These are phyloP conservation scores for Psammodynastes pulverulentus DNA, from an alignment of 2,113 vertebrate species.

Conservation along the genomic window DNA sequence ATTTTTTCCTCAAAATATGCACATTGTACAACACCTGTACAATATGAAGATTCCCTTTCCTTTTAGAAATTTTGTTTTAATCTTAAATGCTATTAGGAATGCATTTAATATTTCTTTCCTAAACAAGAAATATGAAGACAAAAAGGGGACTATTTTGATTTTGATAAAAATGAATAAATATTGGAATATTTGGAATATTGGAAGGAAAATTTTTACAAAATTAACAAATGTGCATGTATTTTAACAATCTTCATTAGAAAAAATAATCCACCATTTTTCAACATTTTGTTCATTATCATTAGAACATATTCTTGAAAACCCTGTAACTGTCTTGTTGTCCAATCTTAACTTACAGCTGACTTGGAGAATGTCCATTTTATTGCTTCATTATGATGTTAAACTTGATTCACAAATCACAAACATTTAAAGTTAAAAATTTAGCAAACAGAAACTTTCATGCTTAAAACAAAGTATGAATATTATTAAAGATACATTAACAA, in stretches of 20 bases:
- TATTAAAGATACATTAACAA: neutral
- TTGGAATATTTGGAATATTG: neutral
- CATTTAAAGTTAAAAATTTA: neutral
- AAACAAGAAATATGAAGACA: neutral
- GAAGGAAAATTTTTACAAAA: neutral
- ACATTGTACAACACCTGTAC: neutral
- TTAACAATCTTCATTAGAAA: neutral
- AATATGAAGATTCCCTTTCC: neutral
- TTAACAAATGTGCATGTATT: neutral
- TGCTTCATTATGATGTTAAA: neutral
- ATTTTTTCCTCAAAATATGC: conserved; percentile 24
- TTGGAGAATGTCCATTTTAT: neutral
- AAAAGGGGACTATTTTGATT: neutral
- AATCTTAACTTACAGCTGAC: neutral
- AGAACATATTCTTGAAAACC: neutral
- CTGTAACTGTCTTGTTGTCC: neutral
- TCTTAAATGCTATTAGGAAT: neutral
- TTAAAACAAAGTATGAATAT: neutral
- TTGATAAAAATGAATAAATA: neutral
- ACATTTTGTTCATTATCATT: neutral
- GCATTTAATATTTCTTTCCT: neutral
- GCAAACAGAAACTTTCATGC: neutral
- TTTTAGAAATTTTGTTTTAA: neutral
- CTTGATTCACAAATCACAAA: neutral
- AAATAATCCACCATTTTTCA: neutral